phyloP scores from a whole-genome alignment of 2,797 vertebrate species.

The Mus spretus region DNA sequence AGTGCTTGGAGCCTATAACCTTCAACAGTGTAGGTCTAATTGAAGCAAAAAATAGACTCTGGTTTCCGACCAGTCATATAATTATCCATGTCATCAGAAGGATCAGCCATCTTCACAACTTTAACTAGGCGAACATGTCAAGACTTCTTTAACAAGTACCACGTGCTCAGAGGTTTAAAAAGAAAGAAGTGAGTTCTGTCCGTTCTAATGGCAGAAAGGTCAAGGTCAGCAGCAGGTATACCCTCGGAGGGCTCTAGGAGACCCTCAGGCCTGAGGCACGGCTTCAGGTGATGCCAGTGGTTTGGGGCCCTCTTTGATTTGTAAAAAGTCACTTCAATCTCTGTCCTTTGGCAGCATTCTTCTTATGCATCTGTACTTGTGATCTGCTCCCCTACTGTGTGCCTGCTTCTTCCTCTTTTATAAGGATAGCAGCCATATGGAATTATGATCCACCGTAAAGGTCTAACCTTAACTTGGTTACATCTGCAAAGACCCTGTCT shows the following conservation, averaged over 20 bases:
- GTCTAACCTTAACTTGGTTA: neutral
- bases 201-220: neutral
- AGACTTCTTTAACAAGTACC: neutral
- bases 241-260: neutral
- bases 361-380: neutral
- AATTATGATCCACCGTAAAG: neutral
- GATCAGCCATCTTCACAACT: neutral
- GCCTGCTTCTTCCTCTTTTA: neutral
- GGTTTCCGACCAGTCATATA: neutral
- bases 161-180: constrained; percentile 4
- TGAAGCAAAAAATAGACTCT: neutral
- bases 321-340: neutral
- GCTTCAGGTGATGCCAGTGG: neutral
- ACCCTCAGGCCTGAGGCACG: neutral
- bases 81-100: neutral
- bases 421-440: neutral
- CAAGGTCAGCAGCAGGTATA: neutral
- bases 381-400: neutral
- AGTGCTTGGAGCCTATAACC: neutral
- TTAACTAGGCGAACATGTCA: neutral
- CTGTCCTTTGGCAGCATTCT: neutral
- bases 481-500: neutral
- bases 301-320: neutral
- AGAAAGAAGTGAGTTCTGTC: neutral
- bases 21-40: neutral